Evolutionary conservation across 2,888 invertebrate genomes (phyloP).

Genomic region (Mesorhabditis spiculigera): DNA sequence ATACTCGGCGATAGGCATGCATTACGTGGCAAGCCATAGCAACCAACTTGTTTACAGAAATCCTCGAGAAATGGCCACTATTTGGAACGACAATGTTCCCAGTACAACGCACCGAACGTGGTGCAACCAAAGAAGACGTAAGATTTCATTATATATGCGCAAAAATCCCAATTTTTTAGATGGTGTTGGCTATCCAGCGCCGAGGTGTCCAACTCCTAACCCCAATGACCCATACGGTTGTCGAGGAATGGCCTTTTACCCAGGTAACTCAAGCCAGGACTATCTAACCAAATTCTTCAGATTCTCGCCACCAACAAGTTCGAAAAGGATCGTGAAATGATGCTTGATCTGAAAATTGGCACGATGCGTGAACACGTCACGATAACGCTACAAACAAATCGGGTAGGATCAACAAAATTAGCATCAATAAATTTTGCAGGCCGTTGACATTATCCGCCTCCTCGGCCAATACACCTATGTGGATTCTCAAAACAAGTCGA

Average conservation of each 20-base stretch:
- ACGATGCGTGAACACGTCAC: slow-evolving; percentile 92
- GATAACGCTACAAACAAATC: slow-evolving; percentile 87
- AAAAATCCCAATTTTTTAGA: slow-evolving; percentile 73
- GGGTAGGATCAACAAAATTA: slow-evolving; percentile 34
- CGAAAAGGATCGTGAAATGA: slow-evolving; percentile 6
- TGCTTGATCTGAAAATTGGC: slow-evolving; percentile 90
- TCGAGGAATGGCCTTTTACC: slow-evolving; percentile 2
- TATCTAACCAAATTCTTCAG: slow-evolving; percentile 2
- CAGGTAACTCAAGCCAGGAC: background rate
- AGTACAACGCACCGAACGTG: slow-evolving; percentile 19
- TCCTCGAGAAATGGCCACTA: slow-evolving; percentile 86
- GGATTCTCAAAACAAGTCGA: background rate
- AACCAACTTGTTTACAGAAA: slow-evolving; percentile 67
- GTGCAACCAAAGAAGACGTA: slow-evolving; percentile 24
- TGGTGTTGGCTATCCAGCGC: slow-evolving; percentile 69
- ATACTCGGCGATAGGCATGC: slow-evolving; percentile 10
- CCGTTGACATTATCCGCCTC: slow-evolving; percentile 90
- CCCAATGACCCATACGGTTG: background rate
- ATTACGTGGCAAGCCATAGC: background rate
- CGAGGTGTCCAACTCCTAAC: slow-evolving; percentile 73
- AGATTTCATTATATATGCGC: slow-evolving; percentile 5
- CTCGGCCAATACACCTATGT: slow-evolving; percentile 83
- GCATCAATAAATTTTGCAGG: slow-evolving; percentile 66
- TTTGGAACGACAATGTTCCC: slow-evolving; percentile 97
- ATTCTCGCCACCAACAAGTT: background rate